Evolutionary conservation across 1,140 invertebrate species (phyloP).

Genomic region (Lepidurus arcticus): DNA sequence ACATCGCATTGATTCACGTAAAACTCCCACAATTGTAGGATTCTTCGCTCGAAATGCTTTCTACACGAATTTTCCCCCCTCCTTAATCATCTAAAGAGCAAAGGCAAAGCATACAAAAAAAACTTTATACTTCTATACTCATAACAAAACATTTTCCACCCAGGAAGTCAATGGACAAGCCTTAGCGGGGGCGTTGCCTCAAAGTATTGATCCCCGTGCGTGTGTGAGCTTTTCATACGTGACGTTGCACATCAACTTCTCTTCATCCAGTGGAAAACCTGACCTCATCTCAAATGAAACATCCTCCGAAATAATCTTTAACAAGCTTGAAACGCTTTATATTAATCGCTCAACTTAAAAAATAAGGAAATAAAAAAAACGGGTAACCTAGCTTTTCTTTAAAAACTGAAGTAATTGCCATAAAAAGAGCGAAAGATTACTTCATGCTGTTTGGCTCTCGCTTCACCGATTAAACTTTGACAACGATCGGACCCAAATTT

Average conservation of each 20-base stretch:
- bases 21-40: not conserved
- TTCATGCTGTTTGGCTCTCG: conserved; percentile 72
- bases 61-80: not conserved
- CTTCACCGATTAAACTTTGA: conserved; percentile 66
- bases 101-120: not conserved
- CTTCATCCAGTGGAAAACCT: not conserved
- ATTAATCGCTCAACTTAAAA: not conserved
- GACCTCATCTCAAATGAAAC: conserved; percentile 6
- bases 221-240: conserved; percentile 18
- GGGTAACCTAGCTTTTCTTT: too few relatives aligned
- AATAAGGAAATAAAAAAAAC: too few relatives aligned
- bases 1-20: not conserved
- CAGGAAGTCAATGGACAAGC: conserved; percentile 21
- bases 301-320: not conserved
- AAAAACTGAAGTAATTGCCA: too few relatives aligned
- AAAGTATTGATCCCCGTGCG: conserved; percentile 18
- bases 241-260: conserved; percentile 13
- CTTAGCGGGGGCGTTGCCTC: conserved; percentile 20
- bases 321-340: too few relatives aligned
- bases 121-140: conserved; percentile 4
- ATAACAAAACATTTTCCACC: conserved; percentile 19
- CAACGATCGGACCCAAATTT: conserved; percentile 84
- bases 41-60: not conserved
- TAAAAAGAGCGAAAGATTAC: conserved; percentile 46
- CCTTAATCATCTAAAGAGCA: not conserved